Evolutionary conservation across 2,888 invertebrate genomes (phyloP), one percentile per base, ranked within the genome.

Genomic region (Lepidocyrtinus sp.): DNA sequence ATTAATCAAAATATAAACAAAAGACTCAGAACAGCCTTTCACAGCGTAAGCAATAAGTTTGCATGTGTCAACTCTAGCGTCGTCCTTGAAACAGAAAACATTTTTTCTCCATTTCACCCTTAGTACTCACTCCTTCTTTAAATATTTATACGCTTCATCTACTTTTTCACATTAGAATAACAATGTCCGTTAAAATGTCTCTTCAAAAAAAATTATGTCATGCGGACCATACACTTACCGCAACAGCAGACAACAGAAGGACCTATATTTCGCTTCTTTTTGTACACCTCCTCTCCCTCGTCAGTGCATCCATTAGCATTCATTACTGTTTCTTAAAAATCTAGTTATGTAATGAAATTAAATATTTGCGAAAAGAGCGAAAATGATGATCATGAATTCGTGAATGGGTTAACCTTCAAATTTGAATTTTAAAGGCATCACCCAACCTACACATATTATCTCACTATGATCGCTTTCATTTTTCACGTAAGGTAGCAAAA

Each of bases 131-230:
- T 50, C 50, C 15, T 50, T 50, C 2, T 50, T 50, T 50, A 15
- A 50, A 50, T 50, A 50, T 50, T 50, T 50, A 50, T 50, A n/a
- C n/a, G 50, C 17, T 50, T 50, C 50, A 50, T 50, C 50, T 17
- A 50, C 17, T 50, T 50, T n/a, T n/a, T n/a, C n/a, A n/a, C 50
- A 50, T 50, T 50, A 50, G 50, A 50, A 50, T 50, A 50, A 50
- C 50, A 50, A 50, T 50, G 36, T 36, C 12, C 36, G 12, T 12
- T 7, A 36, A 12, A 36, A 36, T 36, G 50, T 50, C 50, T 17
- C 50, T 50, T 2, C 5, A 50, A 50, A 50, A 36, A 36, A 36
- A 36, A 36, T 36, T 50, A 12, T 50, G 50, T 50, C 50, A 17
- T 50, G 50, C 17, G 5, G 50, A 50, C n/a, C n/a, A n/a, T n/a